These are phyloP conservation scores for Alca torda DNA, from an alignment of 2,797 vertebrate species.

Conservation along the genomic window DNA sequence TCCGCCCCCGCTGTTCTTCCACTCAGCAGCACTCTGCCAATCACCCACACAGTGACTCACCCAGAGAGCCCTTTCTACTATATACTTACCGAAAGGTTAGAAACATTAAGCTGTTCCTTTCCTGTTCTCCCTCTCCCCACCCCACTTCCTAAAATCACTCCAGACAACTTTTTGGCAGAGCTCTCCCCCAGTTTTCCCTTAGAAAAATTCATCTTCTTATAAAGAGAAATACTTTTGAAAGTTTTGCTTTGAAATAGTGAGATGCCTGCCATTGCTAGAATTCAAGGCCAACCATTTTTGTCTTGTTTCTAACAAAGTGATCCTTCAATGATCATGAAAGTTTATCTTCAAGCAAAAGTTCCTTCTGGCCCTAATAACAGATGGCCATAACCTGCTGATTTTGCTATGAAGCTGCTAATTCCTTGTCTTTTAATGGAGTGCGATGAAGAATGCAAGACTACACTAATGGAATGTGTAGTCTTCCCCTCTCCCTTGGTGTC, in stretches of 20 bases:
- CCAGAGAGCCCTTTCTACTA: neutral
- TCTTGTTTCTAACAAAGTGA: neutral
- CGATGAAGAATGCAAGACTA: neutral
- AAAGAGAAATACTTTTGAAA: neutral
- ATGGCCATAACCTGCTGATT: neutral
- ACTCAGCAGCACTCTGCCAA: neutral
- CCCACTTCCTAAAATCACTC: neutral
- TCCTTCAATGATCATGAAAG: neutral
- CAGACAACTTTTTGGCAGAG: neutral
- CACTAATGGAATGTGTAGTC: neutral
- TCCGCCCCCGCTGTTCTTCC: neutral
- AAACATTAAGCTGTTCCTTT: constrained; percentile 49
- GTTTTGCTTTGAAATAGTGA: neutral
- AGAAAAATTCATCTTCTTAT: neutral
- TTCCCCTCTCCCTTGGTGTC: neutral
- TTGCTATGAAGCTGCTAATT: neutral
- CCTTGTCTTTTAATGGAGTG: neutral
- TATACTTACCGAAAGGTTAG: constrained; percentile 29
- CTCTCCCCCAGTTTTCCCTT: neutral
- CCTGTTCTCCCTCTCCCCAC: neutral
- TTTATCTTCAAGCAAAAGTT: neutral
- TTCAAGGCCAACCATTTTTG: neutral
- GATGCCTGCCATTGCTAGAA: neutral
- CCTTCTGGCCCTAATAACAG: neutral
- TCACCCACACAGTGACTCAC: constrained; percentile 65